These are phyloP conservation scores for Brachionus rotundiformis DNA, from an alignment of 1,140 invertebrate genomes.

Conservation along the genomic window DNA sequence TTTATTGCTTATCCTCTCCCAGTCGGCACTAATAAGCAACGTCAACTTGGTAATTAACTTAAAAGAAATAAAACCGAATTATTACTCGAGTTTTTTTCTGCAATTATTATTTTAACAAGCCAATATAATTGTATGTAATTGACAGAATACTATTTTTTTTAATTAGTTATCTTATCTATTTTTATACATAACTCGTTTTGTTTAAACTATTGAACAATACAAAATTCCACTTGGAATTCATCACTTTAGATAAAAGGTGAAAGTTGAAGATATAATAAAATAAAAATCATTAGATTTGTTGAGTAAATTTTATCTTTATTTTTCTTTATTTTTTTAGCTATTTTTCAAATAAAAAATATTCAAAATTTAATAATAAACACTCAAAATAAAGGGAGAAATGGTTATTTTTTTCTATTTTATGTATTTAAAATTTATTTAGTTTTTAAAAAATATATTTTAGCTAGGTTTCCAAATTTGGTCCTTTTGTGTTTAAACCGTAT, in stretches of 20 bases:
- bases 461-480: too few relatives aligned
- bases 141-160: not conserved
- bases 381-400: too few relatives aligned
- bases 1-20: not conserved
- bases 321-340: too few relatives aligned
- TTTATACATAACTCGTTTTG: not conserved
- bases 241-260: not conserved
- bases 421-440: too few relatives aligned
- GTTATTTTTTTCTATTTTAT: too few relatives aligned
- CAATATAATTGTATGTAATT: constrained; percentile 6
- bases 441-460: too few relatives aligned
- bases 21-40: not conserved
- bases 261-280: not conserved
- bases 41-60: not conserved
- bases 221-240: not conserved
- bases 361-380: too few relatives aligned
- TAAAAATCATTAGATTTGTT: not conserved
- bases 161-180: not conserved
- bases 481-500: too few relatives aligned
- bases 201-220: not conserved
- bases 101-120: too few relatives aligned
- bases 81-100: too few relatives aligned
- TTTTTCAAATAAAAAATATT: too few relatives aligned
- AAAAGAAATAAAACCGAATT: not conserved
- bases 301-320: too few relatives aligned